phyloP scores from a whole-genome alignment of 1,140 invertebrate species.

The Meloidogyne floridensis region DNA sequence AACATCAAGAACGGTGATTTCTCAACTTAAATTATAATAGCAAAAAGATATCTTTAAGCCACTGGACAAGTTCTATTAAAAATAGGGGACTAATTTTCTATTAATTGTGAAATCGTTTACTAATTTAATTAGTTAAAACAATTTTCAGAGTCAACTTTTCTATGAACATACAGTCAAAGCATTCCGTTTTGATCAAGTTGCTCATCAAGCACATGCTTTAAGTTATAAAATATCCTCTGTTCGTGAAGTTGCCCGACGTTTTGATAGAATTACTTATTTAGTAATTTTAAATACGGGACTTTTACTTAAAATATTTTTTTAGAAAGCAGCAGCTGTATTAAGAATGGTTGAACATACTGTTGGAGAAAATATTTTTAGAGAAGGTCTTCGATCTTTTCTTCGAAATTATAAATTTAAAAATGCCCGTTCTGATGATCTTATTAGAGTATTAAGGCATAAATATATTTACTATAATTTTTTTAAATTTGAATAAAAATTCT shows the following conservation, averaged over 20 bases:
- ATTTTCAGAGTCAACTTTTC: slow-evolving; percentile 34
- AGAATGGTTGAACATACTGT: slow-evolving; percentile 32
- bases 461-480: not conserved
- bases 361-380: slow-evolving; percentile 38
- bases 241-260: slow-evolving; percentile 24
- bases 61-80: too few species aligned
- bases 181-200: slow-evolving; percentile 34
- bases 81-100: too few species aligned
- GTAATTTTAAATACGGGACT: slow-evolving; percentile 24
- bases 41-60: not conserved
- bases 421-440: slow-evolving; percentile 32
- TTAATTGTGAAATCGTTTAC: too few species aligned
- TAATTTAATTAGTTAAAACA: too few species aligned
- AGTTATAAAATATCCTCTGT: slow-evolving; percentile 26
- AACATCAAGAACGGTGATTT: slow-evolving; percentile 28
- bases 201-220: slow-evolving; percentile 32
- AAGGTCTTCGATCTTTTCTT: slow-evolving; percentile 30
- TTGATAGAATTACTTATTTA: slow-evolving; percentile 43
- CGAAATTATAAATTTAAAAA: slow-evolving; percentile 35
- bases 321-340: slow-evolving; percentile 30
- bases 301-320: slow-evolving; percentile 28
- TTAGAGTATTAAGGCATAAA: slow-evolving; percentile 19
- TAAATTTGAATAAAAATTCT: not conserved
- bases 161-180: slow-evolving; percentile 29
- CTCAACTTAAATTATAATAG: not conserved